Base-by-base conservation (phyloP, 2,113 vertebrate species). In the Carassius gibelio region DNA sequence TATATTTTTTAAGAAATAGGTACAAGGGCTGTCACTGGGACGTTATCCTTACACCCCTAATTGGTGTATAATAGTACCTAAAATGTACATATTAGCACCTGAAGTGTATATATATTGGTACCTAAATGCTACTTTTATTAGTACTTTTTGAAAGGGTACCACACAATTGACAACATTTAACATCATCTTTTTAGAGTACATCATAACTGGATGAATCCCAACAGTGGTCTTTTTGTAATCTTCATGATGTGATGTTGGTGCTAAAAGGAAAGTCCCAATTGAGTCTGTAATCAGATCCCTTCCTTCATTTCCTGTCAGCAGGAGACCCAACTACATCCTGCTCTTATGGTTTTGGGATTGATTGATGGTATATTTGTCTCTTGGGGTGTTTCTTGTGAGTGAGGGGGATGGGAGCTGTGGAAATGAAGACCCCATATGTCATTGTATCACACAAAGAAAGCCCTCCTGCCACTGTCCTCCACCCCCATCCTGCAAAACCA, bases 371-470 rank as follows among this genome's bases (percentile, higher is more conserved):
- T 82, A 42, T 85, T 69, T 52, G 55, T 75, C 86, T 88, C 83
- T 19, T 84, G 81, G 78, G 81, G 71, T 62, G 76, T 76, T 85
- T 42, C 34, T 83, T 66, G 30, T 85, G 45, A 48, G 82, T 81
- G 72, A 86, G 81, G 81, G 74, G 84, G 80, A 69, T 78, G 87
- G 88, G 76, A 80, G 72, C n/a, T 59, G 75, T 83, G 66, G 68
- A 83, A 66, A 52, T 87, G 55, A 85, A 81, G 75, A 82, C 75
- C 83, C 89, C 88, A 88, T 91, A 91, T 92, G 89, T 90, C 87
- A 84, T 76, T 75, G 86, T 68, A 87, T 75, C 36, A 59, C 89
- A 88, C 87, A 89, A 87, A 89, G 87, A 88, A 84, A 64, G 34
- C 19, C 36, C 8, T 78, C 21, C 84, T 57, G 55, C 13, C 21